Conservation (phyloP, 2,113 vertebrate species). For the Meriones unguiculatus region DNA sequence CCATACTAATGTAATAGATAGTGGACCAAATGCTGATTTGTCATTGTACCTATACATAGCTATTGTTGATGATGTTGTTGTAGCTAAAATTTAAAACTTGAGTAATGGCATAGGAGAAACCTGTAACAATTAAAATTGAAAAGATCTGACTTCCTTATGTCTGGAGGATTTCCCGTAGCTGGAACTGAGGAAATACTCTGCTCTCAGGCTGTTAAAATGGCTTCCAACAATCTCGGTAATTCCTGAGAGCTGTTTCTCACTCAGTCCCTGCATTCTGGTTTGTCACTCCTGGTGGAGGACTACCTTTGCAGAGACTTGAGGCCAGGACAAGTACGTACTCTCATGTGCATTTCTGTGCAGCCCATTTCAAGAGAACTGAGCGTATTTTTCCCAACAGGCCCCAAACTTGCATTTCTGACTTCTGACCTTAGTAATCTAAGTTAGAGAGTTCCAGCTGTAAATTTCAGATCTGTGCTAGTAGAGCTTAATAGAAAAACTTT, state of each 20-base stretch:
- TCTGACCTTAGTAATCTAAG: neutral
- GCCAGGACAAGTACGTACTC: neutral
- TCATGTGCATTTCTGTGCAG: neutral
- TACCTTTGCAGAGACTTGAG: neutral
- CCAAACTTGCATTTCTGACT: neutral
- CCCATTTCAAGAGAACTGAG: neutral
- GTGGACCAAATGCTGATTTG: neutral
- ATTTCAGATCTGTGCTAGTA: neutral
- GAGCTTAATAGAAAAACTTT: neutral
- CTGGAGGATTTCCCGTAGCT: accelerated
- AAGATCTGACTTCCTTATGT: neutral
- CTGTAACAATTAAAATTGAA: neutral
- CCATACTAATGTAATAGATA: neutral
- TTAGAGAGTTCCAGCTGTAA: neutral
- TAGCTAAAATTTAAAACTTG: neutral
- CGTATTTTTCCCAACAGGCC: neutral
- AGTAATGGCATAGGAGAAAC: neutral
- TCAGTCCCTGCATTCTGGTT: neutral
- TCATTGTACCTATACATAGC: neutral
- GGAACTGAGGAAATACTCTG: accelerated
- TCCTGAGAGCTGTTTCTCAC: no score
- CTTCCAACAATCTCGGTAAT: neutral
- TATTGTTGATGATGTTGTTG: no score
- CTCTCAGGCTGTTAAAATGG: neutral
- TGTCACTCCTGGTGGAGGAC: neutral